Evolutionary conservation across 2,113 vertebrate species (phyloP).

Genomic region (Ahaetulla prasina): DNA sequence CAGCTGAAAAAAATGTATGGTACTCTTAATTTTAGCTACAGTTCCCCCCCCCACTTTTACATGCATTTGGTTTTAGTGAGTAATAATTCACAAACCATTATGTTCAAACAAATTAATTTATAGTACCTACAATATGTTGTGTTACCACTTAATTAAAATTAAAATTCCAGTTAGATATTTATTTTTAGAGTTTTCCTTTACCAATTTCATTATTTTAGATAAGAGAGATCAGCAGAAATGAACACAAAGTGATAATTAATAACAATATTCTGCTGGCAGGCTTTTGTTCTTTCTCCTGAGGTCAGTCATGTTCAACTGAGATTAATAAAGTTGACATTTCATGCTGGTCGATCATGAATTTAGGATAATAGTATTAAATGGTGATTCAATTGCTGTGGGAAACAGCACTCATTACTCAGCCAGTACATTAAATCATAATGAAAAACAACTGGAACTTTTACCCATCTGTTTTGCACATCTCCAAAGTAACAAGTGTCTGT

Average conservation of each 20-base stretch:
- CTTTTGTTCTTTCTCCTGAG: slow-evolving; percentile 61
- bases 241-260: slow-evolving; percentile 34
- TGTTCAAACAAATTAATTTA: slow-evolving; percentile 40
- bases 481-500: slow-evolving; percentile 1
- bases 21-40: slow-evolving; percentile 24
- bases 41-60: not conserved
- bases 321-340: slow-evolving; percentile 81
- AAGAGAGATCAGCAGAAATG: not conserved
- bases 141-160: slow-evolving; percentile 8
- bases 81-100: slow-evolving; percentile 46
- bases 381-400: slow-evolving; percentile 73
- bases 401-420: slow-evolving; percentile 74
- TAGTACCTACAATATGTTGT: not conserved
- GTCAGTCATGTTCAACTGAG: slow-evolving; percentile 74
- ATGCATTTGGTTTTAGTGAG: slow-evolving; percentile 31
- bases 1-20: not conserved
- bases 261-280: slow-evolving; percentile 56
- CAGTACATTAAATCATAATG: slow-evolving; percentile 73
- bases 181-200: slow-evolving; percentile 43
- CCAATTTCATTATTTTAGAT: slow-evolving; percentile 46
- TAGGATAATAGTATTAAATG: slow-evolving; percentile 81
- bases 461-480: not conserved
- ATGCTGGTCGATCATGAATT: slow-evolving; percentile 79
- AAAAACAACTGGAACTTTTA: slow-evolving; percentile 58
- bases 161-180: slow-evolving; percentile 30